phyloP scores from a whole-genome alignment of 1,140 invertebrate genomes.

The Schlechtendalia chinensis region DNA sequence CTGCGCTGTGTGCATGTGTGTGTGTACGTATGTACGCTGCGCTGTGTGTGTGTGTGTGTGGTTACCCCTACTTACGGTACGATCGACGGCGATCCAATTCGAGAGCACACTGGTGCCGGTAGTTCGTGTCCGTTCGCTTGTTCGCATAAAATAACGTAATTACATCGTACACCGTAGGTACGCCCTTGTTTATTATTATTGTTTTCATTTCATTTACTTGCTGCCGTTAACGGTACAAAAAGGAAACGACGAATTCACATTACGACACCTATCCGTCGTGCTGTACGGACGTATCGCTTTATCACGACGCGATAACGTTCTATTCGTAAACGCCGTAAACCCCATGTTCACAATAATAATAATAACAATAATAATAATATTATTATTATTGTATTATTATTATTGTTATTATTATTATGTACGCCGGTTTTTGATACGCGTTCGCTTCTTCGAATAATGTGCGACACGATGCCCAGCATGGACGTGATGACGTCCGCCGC shows the following conservation, averaged over 20 bases:
- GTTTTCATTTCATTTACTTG: background rate
- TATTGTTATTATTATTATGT: background rate
- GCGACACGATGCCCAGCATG: constrained; percentile 47
- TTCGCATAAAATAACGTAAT: background rate
- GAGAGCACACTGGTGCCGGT: constrained; percentile 2
- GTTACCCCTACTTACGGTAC: background rate
- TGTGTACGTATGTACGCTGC: no score
- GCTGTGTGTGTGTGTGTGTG: background rate
- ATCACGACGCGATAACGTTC: background rate
- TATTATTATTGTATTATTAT: no score
- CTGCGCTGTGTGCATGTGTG: background rate
- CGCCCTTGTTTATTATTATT: background rate
- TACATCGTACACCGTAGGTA: background rate
- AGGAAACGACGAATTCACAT: no score
- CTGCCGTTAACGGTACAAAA: no score
- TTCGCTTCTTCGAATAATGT: constrained; percentile 9
- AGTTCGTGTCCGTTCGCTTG: background rate
- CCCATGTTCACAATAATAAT: background rate
- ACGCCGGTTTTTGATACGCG: background rate
- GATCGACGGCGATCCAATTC: background rate
- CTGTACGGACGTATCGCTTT: background rate
- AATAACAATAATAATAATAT: no score
- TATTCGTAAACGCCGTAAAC: background rate
- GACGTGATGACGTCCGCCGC: constrained; percentile 36
- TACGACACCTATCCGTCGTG: no score